Evolutionary conservation across 2,113 vertebrate genomes (phyloP).

Genomic region (Trogon surrucura): DNA sequence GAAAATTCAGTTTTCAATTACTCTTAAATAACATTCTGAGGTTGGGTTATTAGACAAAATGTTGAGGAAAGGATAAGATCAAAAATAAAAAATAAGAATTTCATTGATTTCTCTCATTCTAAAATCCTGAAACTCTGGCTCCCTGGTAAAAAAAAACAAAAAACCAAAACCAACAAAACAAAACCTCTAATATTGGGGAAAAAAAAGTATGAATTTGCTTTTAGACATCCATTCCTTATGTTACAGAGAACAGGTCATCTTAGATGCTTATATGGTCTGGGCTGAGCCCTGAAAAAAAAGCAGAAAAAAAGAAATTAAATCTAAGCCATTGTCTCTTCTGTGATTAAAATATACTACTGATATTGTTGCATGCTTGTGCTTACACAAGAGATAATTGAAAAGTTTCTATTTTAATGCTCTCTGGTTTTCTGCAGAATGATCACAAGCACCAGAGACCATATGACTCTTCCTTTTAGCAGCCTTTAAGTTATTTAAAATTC

Average conservation of each 20-base stretch:
- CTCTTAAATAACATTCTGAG: not conserved
- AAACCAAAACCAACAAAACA: not conserved
- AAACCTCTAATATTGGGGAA: not conserved
- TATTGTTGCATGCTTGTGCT: not conserved
- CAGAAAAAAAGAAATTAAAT: not conserved
- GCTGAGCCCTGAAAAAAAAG: not conserved
- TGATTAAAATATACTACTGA: not conserved
- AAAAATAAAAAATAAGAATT: not conserved
- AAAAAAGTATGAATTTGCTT: not conserved
- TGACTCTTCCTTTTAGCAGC: not conserved
- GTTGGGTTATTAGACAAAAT: not conserved
- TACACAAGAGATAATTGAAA: not conserved
- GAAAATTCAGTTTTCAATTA: not conserved
- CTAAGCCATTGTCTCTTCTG: not conserved
- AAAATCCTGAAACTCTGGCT: not conserved
- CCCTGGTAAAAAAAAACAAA: no score
- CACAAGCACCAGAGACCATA: not conserved
- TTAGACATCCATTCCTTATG: not conserved
- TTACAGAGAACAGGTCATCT: not conserved
- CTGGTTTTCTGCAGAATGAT: not conserved
- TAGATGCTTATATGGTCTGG: not conserved
- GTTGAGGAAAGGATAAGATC: not conserved
- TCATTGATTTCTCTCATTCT: not conserved
- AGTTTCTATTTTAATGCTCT: not conserved
- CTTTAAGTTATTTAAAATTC: not conserved